Conservation (phyloP, 2,113 vertebrate genomes). For the Ciconia stormi region DNA sequence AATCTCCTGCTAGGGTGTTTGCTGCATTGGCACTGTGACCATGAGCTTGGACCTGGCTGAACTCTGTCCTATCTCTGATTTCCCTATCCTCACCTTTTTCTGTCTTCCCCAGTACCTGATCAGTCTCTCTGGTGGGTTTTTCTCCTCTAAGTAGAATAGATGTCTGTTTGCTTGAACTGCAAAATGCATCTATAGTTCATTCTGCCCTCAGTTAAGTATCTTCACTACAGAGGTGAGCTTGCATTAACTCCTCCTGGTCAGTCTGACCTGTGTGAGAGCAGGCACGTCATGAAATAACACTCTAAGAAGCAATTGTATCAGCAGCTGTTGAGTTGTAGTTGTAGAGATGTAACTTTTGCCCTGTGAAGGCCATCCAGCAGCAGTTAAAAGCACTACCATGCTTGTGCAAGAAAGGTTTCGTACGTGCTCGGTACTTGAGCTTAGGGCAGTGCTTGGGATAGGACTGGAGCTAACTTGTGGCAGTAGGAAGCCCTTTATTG, state of each 20-base stretch:
- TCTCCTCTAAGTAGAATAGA: background rate
- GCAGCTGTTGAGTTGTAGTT: background rate
- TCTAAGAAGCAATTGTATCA: background rate
- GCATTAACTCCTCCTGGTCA: background rate
- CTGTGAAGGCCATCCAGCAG: background rate
- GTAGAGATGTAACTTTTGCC: background rate
- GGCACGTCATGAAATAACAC: rapidly evolving
- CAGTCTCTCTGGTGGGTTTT: background rate
- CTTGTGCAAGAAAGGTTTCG: background rate
- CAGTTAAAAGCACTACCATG: background rate
- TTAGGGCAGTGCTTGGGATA: background rate
- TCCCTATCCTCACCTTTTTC: background rate
- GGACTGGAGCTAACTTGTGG: background rate
- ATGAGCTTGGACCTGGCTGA: background rate
- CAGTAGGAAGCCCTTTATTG: background rate
- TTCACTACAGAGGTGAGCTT: background rate
- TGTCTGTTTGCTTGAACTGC: background rate
- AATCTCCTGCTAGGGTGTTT: background rate
- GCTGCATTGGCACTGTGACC: background rate
- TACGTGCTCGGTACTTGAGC: background rate
- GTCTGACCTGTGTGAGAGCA: background rate
- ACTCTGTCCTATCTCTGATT: background rate
- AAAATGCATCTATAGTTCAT: background rate
- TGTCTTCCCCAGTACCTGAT: background rate
- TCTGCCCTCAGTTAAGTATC: background rate